Evolutionary conservation across 1,140 invertebrate species (phyloP), one percentile per base, ranked within the genome.

Genomic region (Trachymyrmex cornetzi): DNA sequence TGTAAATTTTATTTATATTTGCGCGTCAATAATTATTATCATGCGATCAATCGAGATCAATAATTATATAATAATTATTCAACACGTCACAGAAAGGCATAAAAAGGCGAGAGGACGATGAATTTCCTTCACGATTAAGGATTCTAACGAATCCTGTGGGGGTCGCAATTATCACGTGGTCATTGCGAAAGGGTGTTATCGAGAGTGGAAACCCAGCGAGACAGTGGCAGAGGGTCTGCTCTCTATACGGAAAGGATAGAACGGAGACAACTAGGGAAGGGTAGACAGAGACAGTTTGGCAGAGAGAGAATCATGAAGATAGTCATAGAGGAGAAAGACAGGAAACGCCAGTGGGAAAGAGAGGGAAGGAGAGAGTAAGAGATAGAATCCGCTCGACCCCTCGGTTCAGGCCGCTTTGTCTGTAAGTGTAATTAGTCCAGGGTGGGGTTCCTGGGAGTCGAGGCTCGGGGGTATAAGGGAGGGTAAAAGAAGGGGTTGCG

Each of bases 161-260:
- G 92, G 91, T 94, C 91, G 93, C 94, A 95, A 95, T 95, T 94
- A 95, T 94, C 94, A 94, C 94, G 93, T 94, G 94, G 94, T 94
- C 93, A 94, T 95, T 94, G 94, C 92, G 91, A 94, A 94, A 92
- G 91, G 90, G 92, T 93, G 93, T 94, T 94, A 95, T 94, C 94
- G 92, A 91, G 74, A 87, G 74, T 86, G 63, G 75, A 88, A 69
- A 77, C 30, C 67, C 63, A 82, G 59, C 75, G 85, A 86, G 87
- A 67, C 77, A 75, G 64, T 50, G 64, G 74, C 59, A 82, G 72
- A 77, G 72, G 63, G 71, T 50, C 44, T 61, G 55, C 24, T 84
- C 69, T 84, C 55, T 84, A 30, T 27, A 24, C 4, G 63, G 59
- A 69, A 67, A 38, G 69, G 71, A 77, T 50, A 38, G 72, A 61